Evolutionary conservation across 2,888 invertebrate species (phyloP).

Genomic region (Napeogenes sylphis): DNA sequence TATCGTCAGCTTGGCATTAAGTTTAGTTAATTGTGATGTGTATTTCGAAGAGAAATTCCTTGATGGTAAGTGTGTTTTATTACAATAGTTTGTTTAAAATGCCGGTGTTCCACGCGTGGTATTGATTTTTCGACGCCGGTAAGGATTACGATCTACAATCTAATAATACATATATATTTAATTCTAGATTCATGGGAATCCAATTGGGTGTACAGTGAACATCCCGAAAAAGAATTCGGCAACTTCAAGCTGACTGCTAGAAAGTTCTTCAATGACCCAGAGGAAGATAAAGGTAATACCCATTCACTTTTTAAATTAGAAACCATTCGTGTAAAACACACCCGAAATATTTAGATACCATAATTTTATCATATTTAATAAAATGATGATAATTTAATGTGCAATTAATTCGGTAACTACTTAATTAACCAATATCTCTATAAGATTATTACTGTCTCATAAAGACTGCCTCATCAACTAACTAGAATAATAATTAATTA

Average conservation of each 20-base stretch:
- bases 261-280: slow-evolving; percentile 95
- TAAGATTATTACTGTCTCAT: too few species aligned
- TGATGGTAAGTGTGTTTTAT: slow-evolving; percentile 81
- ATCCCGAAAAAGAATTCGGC: slow-evolving; percentile 96
- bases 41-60: slow-evolving; percentile 88
- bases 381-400: background rate
- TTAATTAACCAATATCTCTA: too few species aligned
- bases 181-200: slow-evolving; percentile 90
- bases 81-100: slow-evolving; percentile 22
- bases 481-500: background rate
- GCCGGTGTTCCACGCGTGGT: slow-evolving; percentile 57
- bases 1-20: slow-evolving; percentile 78
- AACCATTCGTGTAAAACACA: too few species aligned
- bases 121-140: slow-evolving; percentile 63
- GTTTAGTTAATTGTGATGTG: slow-evolving; percentile 81
- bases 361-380: background rate
- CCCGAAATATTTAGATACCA: too few species aligned
- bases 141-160: slow-evolving; percentile 42
- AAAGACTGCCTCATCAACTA: too few species aligned
- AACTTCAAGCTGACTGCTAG: slow-evolving; percentile 94
- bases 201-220: slow-evolving; percentile 95
- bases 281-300: slow-evolving; percentile 89
- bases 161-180: slow-evolving; percentile 29
- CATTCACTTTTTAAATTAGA: slow-evolving; percentile 12
- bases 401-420: too few species aligned